phyloP scores from a whole-genome alignment of 2,113 vertebrate genomes.

The Myrmecobius fasciatus region DNA sequence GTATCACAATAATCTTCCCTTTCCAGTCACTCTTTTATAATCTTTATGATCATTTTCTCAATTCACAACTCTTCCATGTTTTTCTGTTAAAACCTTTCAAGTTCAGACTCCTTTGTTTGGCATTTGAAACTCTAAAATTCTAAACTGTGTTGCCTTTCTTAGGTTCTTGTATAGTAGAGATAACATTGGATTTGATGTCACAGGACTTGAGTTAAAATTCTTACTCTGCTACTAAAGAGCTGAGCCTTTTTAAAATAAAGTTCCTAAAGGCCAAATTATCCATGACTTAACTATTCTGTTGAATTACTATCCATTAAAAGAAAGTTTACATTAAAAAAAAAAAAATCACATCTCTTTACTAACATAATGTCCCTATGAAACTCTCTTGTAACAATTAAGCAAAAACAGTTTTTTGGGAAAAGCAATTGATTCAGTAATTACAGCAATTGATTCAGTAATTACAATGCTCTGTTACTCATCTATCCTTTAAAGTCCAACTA shows the following conservation, averaged over 20 bases:
- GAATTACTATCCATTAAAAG: neutral
- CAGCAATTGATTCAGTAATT: too few relatives aligned
- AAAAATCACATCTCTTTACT: neutral
- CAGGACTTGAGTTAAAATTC: neutral
- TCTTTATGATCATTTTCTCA: neutral
- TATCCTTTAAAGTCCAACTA: neutral
- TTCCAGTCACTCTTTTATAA: neutral
- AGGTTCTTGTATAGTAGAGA: neutral
- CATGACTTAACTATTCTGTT: neutral
- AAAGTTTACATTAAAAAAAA: neutral
- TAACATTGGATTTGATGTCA: neutral
- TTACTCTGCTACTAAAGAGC: neutral
- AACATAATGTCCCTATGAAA: neutral
- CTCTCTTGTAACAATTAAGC: neutral
- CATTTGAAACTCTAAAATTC: neutral
- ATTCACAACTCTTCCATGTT: neutral
- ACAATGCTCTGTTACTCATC: neutral
- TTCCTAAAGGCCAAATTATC: neutral
- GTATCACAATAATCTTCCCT: neutral
- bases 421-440: neutral
- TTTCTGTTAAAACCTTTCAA: neutral
- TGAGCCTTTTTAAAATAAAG: neutral
- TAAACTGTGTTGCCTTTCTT: too few relatives aligned
- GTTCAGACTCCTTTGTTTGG: neutral
- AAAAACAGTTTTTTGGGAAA: neutral